phyloP scores from a whole-genome alignment of 2,888 invertebrate genomes.

The Caenorhabditis sp. region DNA sequence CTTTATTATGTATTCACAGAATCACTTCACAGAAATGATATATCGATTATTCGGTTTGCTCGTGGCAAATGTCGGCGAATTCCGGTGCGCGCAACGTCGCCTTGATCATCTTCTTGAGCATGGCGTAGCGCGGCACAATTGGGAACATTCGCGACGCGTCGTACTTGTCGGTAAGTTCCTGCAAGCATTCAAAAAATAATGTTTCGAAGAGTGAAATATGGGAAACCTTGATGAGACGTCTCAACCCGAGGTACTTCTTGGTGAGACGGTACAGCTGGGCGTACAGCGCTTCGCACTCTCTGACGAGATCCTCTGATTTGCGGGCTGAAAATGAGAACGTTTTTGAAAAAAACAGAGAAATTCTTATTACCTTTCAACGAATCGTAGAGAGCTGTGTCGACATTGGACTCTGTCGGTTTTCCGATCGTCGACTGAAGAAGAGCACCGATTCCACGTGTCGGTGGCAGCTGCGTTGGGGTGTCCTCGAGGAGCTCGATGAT shows the following conservation, averaged over 20 bases:
- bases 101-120: slow-evolving; percentile 98
- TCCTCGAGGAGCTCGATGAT: slow-evolving; percentile 79
- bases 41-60: slow-evolving; percentile 88
- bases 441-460: slow-evolving; percentile 79
- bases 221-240: slow-evolving; percentile 87
- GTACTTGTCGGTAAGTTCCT: slow-evolving; percentile 77
- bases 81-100: slow-evolving; percentile 96
- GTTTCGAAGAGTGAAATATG: neutral
- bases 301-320: slow-evolving; percentile 93
- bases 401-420: slow-evolving; percentile 78
- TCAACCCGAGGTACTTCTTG: slow-evolving; percentile 93
- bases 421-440: slow-evolving; percentile 78
- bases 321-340: slow-evolving; percentile 87
- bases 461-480: slow-evolving; percentile 64
- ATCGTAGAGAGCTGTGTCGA: slow-evolving; percentile 78
- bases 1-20: slow-evolving; percentile 1
- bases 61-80: slow-evolving; percentile 97
- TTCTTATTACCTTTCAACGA: slow-evolving; percentile 73
- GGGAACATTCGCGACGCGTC: slow-evolving; percentile 79
- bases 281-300: slow-evolving; percentile 95
- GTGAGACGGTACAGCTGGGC: slow-evolving; percentile 93
- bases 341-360: too few species aligned
- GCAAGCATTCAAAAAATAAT: slow-evolving; percentile 35
- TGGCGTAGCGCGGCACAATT: slow-evolving; percentile 89
- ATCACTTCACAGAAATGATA: slow-evolving; percentile 58